Percentiles rank a stretch among this genome's conserved stretches.
phyloP scores from a whole-genome alignment of 2,113 vertebrate genomes.

The Halichoerus grypus region DNA sequence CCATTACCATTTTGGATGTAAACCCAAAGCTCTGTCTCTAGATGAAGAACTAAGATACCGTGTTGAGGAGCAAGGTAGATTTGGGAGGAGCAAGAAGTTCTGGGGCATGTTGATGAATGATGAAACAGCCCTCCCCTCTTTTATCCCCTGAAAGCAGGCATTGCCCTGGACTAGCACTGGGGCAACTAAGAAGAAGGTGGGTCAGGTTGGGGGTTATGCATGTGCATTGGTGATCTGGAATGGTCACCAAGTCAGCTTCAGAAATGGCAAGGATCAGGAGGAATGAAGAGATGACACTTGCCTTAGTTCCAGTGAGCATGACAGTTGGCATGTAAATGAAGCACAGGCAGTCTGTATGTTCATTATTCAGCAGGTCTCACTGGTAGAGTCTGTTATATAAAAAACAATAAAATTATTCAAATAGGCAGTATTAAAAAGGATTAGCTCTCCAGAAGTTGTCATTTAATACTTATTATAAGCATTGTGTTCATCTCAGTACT shows the following conservation, averaged over 20 bases:
- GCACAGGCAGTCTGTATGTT: neutral
- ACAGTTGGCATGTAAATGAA: neutral
- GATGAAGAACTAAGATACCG: neutral
- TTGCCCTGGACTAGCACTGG: neutral
- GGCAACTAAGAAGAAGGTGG: neutral
- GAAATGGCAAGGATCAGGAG: neutral
- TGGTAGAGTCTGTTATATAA: neutral
- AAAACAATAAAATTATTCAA: constrained; percentile 14
- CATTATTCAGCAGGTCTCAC: neutral
- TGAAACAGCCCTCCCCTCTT: neutral
- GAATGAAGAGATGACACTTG: neutral
- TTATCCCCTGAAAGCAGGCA: neutral
- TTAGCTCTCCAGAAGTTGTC: neutral
- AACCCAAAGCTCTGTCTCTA: neutral
- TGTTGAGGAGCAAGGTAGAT: neutral
- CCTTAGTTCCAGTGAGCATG: neutral
- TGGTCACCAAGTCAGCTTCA: neutral
- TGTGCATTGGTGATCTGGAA: neutral
- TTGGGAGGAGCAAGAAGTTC: neutral
- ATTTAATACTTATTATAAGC: neutral
- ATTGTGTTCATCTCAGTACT: neutral
- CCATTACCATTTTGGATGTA: neutral
- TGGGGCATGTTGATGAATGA: neutral
- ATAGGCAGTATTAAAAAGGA: neutral
- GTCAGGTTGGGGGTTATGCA: neutral